phyloP scores from a whole-genome alignment of 2,797 vertebrate genomes.

The Columba guinea region DNA sequence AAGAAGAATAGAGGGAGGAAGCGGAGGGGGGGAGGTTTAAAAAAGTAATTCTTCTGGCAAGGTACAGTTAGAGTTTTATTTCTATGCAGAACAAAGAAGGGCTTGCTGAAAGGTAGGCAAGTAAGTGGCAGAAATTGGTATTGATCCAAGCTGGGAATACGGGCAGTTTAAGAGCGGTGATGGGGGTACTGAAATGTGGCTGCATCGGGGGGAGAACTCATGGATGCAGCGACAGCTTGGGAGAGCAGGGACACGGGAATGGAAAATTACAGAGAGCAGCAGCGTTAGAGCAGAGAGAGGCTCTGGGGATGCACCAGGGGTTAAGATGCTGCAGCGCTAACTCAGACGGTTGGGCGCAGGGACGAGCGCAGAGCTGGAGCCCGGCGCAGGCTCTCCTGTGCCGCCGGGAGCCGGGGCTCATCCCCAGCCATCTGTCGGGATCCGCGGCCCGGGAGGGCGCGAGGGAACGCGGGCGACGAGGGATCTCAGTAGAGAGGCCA shows the following conservation, averaged over 20 bases:
- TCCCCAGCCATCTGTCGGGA: background rate
- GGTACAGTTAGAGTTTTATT: constrained; percentile 57
- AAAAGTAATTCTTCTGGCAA: constrained; percentile 46
- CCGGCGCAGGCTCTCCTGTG: background rate
- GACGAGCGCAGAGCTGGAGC: background rate
- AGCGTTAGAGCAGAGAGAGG: constrained; percentile 24
- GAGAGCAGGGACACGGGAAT: background rate
- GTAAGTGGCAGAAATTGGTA: constrained; percentile 62
- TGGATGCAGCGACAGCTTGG: background rate
- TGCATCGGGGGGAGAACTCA: background rate
- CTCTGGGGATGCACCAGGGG: constrained; percentile 32
- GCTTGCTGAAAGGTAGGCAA: constrained; percentile 57
- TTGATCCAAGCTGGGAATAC: constrained; percentile 44
- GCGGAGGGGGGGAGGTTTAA: background rate
- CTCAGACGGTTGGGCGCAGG: constrained; percentile 5
- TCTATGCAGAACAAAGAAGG: constrained; percentile 58
- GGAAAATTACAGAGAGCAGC: constrained; percentile 61
- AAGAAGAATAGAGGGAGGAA: constrained; percentile 55
- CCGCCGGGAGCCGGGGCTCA: background rate
- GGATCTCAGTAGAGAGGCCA: background rate
- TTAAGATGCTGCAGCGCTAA: constrained; percentile 42
- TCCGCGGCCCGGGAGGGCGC: background rate
- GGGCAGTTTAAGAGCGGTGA: constrained; percentile 31
- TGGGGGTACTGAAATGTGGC: constrained; percentile 26
- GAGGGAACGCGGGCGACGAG: background rate